A percentile compares a stretch with the other conserved stretches of the same genome.
phyloP scores from a whole-genome alignment of 2,888 invertebrate species.

The Tenthredo scrophulariae region DNA sequence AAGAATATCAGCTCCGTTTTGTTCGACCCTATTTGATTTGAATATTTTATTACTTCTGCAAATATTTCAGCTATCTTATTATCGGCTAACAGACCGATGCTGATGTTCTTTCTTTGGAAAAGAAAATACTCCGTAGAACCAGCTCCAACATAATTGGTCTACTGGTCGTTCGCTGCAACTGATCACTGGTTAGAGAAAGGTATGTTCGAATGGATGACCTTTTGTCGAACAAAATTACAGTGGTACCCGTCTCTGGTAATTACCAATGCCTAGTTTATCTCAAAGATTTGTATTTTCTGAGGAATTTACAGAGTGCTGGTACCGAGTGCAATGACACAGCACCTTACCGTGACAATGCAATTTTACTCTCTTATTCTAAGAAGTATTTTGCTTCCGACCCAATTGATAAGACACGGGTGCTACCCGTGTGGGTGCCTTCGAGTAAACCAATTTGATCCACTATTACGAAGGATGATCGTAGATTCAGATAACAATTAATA shows the following conservation, averaged over 20 bases:
- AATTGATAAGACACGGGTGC: not conserved
- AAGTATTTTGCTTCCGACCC: not conserved
- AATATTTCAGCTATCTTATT: constrained; percentile 12
- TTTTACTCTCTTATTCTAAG: not conserved
- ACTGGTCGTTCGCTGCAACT: constrained; percentile 28
- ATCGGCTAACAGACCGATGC: not conserved
- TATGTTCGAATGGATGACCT: constrained; percentile 15
- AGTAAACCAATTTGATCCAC: not conserved
- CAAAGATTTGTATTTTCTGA: constrained; percentile 16
- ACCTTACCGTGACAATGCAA: not conserved
- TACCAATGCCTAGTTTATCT: not conserved
- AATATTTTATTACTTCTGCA: not conserved
- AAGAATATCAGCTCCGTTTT: not conserved
- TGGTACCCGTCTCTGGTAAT: not conserved
- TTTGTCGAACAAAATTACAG: constrained; percentile 31
- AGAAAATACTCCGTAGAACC: not conserved
- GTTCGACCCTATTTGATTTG: not conserved
- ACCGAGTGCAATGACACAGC: constrained; percentile 1
- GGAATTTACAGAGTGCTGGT: not conserved
- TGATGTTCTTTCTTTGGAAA: constrained; percentile 3
- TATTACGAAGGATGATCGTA: not conserved
- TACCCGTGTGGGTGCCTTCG: not conserved
- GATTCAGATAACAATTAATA: not conserved
- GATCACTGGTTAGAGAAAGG: constrained; percentile 44
- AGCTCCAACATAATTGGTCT: constrained; percentile 22